phyloP scores from a whole-genome alignment of 2,888 invertebrate species.

The Agrotis ipsilon region DNA sequence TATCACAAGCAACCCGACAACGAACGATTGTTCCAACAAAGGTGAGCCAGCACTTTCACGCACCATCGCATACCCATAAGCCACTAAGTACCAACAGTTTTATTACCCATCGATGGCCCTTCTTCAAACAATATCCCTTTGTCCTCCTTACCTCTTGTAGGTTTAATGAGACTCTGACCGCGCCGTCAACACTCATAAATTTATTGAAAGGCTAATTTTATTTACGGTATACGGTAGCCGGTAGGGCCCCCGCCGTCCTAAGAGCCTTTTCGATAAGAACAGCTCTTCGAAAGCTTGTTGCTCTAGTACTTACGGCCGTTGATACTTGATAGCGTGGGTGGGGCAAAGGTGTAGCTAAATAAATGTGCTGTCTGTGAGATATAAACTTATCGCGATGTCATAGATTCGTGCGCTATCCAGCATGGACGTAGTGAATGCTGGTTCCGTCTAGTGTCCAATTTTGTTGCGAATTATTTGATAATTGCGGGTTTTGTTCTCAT shows the following conservation, averaged over 20 bases:
- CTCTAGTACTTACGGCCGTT: conserved; percentile 40
- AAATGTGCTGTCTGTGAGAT: conserved; percentile 36
- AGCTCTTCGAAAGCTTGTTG: conserved; percentile 54
- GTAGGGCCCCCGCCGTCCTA: conserved; percentile 12
- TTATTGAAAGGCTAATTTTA: conserved; percentile 67
- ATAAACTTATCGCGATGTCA: conserved; percentile 50
- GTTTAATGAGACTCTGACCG: conserved; percentile 72
- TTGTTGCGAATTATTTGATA: conserved; percentile 21
- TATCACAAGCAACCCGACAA: conserved; percentile 20
- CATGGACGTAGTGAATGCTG: conserved; percentile 14
- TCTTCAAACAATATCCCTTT: conserved; percentile 77
- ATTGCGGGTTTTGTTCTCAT: conserved; percentile 7
- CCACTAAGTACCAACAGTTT: conserved; percentile 52
- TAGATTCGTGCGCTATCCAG: conserved; percentile 35
- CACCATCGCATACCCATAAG: conserved; percentile 29
- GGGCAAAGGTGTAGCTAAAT: conserved; percentile 45
- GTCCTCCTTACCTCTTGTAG: conserved; percentile 69
- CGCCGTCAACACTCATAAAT: conserved; percentile 70
- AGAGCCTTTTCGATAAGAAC: conserved; percentile 47
- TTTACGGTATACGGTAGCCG: conserved; percentile 47
- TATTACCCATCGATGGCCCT: conserved; percentile 59
- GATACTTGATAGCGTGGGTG: conserved; percentile 47
- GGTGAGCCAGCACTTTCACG: conserved; percentile 37
- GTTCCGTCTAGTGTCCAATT: not conserved
- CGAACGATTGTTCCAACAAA: conserved; percentile 30